These are phyloP conservation scores for Coremacera marginata DNA, from an alignment of 2,888 invertebrate genomes.

Conservation along the genomic window DNA sequence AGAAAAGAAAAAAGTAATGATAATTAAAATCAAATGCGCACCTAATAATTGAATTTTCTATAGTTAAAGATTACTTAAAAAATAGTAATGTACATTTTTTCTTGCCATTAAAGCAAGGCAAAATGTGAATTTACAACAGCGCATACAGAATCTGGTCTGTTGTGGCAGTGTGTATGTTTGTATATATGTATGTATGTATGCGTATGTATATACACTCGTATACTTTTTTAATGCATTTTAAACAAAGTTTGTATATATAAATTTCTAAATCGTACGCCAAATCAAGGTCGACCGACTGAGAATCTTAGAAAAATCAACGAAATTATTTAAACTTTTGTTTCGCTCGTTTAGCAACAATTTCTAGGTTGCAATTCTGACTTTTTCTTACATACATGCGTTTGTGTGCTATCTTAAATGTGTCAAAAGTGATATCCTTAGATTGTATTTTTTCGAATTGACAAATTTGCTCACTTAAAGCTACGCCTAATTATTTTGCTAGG, in stretches of 20 bases:
- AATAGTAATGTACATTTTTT: constrained; percentile 4
- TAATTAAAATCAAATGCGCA: constrained; percentile 48
- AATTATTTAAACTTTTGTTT: too few species aligned
- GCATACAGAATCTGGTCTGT: neutral
- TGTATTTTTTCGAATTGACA: too few species aligned
- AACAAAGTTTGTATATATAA: neutral
- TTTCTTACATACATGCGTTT: too few species aligned
- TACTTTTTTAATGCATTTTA: neutral
- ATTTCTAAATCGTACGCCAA: too few species aligned
- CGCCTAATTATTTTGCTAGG: too few species aligned
- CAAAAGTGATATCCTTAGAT: too few species aligned
- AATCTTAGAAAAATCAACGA: too few species aligned
- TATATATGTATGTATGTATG: neutral
- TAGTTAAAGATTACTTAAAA: neutral
- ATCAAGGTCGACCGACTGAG: too few species aligned
- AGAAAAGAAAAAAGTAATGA: constrained; percentile 52
- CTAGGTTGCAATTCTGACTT: too few species aligned
- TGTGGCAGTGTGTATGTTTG: neutral
- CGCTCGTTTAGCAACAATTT: too few species aligned
- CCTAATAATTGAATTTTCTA: neutral
- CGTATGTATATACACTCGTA: neutral
- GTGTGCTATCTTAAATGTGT: too few species aligned
- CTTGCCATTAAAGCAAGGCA: neutral
- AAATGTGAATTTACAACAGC: neutral
- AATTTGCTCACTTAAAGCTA: too few species aligned